Evolutionary conservation across 2,113 vertebrate species (phyloP).

Genomic region (Ranitomeya variabilis): DNA sequence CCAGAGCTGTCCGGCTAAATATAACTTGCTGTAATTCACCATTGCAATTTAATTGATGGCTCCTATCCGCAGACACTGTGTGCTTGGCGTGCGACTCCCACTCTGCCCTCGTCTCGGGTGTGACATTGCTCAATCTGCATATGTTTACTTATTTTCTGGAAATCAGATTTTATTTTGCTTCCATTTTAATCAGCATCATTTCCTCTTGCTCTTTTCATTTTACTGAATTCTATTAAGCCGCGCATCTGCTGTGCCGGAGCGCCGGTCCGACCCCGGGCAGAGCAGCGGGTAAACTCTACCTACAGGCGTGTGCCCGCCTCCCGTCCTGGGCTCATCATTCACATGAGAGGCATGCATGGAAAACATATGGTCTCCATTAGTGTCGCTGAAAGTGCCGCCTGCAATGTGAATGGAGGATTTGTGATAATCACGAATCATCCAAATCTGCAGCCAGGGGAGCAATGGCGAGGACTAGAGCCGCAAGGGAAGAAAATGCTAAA

Average conservation of each 20-base stretch:
- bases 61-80: neutral
- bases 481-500: neutral
- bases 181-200: conserved; percentile 39
- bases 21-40: conserved; percentile 17
- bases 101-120: neutral
- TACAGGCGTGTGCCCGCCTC: neutral
- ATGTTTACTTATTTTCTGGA: conserved; percentile 38
- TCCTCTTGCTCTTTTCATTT: conserved; percentile 16
- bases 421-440: neutral
- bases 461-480: neutral
- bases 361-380: conserved; percentile 18
- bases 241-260: neutral
- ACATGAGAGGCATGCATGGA: neutral
- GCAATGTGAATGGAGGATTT: neutral
- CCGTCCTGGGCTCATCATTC: neutral
- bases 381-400: neutral
- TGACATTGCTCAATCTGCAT: conserved; percentile 5
- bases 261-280: neutral
- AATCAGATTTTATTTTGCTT: conserved; percentile 32
- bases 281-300: neutral
- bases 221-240: conserved; percentile 12
- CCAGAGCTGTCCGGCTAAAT: conserved; percentile 31
- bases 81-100: conserved; percentile 7
- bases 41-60: conserved; percentile 4
- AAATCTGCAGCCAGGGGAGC: neutral